These are phyloP conservation scores for Reticulitermes speratus DNA, from an alignment of 1,140 invertebrate genomes.

Conservation along the genomic window DNA sequence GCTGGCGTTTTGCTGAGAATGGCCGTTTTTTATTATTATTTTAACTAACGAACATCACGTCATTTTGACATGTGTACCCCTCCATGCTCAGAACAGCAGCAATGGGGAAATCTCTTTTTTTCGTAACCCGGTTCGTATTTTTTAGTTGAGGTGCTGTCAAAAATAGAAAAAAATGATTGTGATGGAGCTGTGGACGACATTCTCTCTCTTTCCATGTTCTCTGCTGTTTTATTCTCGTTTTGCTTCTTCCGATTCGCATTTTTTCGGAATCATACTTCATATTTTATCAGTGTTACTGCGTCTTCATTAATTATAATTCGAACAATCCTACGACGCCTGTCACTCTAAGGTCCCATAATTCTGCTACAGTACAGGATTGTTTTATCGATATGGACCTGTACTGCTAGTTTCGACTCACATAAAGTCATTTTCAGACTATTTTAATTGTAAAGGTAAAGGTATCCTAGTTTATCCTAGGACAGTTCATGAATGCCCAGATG, in stretches of 20 bases:
- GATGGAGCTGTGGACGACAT: background rate
- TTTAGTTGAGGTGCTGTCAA: slow-evolving; percentile 12
- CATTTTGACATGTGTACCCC: slow-evolving; percentile 26
- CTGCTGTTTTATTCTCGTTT: background rate
- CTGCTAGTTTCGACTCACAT: no score
- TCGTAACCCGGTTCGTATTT: background rate
- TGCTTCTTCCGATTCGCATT: background rate
- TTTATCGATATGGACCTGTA: no score
- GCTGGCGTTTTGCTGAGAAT: slow-evolving; percentile 26
- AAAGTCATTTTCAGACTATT: no score
- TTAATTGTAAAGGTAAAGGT: no score
- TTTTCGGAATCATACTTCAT: no score
- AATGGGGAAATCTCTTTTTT: background rate
- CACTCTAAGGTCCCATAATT: no score
- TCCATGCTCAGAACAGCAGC: slow-evolving; percentile 12
- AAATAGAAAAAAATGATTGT: background rate
- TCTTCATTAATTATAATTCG: no score
- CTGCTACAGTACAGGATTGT: no score
- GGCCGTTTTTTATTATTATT: slow-evolving; percentile 25
- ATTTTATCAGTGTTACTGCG: no score
- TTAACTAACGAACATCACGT: slow-evolving; percentile 23
- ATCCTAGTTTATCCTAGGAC: no score
- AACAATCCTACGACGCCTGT: no score
- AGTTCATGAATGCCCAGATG: no score
- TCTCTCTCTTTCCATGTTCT: background rate